A percentile compares a stretch with the other conserved stretches of the same genome.
phyloP scores from a whole-genome alignment of 2,888 invertebrate genomes.

The Himalopsyche japonica region DNA sequence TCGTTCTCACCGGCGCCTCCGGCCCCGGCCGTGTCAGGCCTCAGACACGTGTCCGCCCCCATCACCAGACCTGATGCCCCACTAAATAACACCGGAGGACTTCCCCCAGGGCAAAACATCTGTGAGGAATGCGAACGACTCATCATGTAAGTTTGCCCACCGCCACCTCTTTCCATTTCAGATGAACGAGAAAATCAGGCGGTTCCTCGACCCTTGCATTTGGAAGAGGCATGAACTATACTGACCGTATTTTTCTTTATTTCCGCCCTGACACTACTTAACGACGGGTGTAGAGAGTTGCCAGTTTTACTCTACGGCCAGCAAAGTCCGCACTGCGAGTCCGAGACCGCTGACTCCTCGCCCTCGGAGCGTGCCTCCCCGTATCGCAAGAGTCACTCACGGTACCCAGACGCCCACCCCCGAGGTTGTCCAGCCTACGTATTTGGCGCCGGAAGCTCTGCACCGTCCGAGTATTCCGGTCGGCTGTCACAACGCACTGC shows the following conservation, averaged over 20 bases:
- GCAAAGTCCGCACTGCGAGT: slow-evolving; percentile 72
- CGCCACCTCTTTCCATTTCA: not conserved
- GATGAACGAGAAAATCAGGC: not conserved
- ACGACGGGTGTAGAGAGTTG: slow-evolving; percentile 51
- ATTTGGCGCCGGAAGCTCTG: slow-evolving; percentile 44
- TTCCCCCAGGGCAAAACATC: slow-evolving; percentile 88
- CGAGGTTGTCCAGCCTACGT: slow-evolving; percentile 47
- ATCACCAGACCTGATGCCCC: slow-evolving; percentile 66
- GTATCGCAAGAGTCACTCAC: slow-evolving; percentile 42
- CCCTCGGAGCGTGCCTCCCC: slow-evolving; percentile 36
- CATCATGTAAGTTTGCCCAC: slow-evolving; percentile 85
- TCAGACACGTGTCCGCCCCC: slow-evolving; percentile 78
- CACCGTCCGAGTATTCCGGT: slow-evolving; percentile 61
- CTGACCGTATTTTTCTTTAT: not conserved
- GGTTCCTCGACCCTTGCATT: not conserved
- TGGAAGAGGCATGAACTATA: not conserved
- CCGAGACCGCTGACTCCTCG: slow-evolving; percentile 50
- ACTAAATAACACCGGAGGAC: slow-evolving; percentile 69
- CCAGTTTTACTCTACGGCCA: slow-evolving; percentile 75
- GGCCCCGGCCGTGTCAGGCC: slow-evolving; percentile 58
- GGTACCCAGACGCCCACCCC: slow-evolving; percentile 43
- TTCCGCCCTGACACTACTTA: not conserved
- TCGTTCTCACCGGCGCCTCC: slow-evolving; percentile 50
- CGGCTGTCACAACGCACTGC: slow-evolving; percentile 59
- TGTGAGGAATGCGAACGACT: slow-evolving; percentile 97